These are phyloP conservation scores for Tenthredo distinguenda DNA, from an alignment of 2,888 invertebrate species.

Conservation along the genomic window DNA sequence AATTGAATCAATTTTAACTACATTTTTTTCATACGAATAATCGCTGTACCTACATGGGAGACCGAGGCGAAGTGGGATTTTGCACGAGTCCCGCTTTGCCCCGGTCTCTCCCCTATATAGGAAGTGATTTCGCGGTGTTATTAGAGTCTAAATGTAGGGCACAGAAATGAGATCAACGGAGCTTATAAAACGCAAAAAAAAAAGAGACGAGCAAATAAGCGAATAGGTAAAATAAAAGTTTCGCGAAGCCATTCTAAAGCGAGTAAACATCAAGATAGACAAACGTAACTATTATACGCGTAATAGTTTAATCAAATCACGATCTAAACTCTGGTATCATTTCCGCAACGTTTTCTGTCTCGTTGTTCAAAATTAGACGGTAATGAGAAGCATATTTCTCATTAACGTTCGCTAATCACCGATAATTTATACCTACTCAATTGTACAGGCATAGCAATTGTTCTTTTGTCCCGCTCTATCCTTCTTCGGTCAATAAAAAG, in stretches of 20 bases:
- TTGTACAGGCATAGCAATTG: background rate
- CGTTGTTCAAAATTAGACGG: background rate
- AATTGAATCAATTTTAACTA: background rate
- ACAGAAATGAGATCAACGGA: background rate
- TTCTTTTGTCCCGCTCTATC: background rate
- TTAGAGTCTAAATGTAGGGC: slow-evolving; percentile 10
- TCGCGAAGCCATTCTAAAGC: slow-evolving; percentile 18
- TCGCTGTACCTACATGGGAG: background rate
- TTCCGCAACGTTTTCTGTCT: background rate
- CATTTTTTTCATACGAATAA: background rate
- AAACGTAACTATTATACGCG: background rate
- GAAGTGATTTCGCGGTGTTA: background rate
- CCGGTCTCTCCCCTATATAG: background rate
- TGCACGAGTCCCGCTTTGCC: too few relatives aligned
- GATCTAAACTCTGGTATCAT: background rate
- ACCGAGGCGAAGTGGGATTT: too few relatives aligned
- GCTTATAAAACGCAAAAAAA: background rate
- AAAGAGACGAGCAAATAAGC: background rate
- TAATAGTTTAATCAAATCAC: slow-evolving; percentile 9
- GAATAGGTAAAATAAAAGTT: background rate
- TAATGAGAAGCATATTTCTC: background rate
- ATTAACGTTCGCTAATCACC: background rate
- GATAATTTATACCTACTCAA: background rate
- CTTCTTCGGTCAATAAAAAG: background rate
- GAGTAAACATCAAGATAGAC: background rate